Evolutionary conservation across 2,113 vertebrate species (phyloP).

Genomic region (Alethe castanea): DNA sequence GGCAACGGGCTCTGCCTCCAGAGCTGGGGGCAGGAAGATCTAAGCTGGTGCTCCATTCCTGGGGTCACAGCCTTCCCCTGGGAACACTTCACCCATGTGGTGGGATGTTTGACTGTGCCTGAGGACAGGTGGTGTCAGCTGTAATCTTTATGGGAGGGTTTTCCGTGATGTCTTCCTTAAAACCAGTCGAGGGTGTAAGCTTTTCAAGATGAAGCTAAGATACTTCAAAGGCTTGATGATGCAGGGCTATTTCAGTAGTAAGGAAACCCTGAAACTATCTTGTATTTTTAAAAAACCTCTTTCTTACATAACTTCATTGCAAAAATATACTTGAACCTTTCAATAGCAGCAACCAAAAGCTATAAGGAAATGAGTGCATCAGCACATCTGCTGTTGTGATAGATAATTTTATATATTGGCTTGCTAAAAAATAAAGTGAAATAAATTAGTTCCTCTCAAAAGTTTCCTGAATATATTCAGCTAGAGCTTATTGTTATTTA

Average conservation of each 20-base stretch:
- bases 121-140: not conserved
- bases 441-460: conserved; percentile 55
- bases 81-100: not conserved
- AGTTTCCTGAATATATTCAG: conserved; percentile 37
- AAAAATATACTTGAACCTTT: conserved; percentile 13
- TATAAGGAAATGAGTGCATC: conserved; percentile 12
- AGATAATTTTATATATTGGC: conserved; percentile 37
- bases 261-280: conserved; percentile 5
- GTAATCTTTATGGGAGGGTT: not conserved
- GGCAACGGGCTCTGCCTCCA: not conserved
- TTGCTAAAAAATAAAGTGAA: conserved; percentile 60
- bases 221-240: not conserved
- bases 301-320: not conserved
- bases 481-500: conserved; percentile 58
- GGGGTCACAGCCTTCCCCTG: not conserved
- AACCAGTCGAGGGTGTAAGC: not conserved
- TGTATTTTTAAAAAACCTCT: not conserved
- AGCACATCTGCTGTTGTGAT: not conserved
- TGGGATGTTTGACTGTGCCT: not conserved
- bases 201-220: not conserved
- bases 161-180: not conserved
- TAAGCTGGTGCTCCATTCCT: not conserved
- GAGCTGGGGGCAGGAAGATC: not conserved
- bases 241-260: not conserved
- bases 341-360: not conserved